A percentile compares a stretch with the other conserved stretches of the same genome.
Evolutionary conservation across 2,888 invertebrate genomes (phyloP).

Genomic region (Osmoderma eremita): DNA sequence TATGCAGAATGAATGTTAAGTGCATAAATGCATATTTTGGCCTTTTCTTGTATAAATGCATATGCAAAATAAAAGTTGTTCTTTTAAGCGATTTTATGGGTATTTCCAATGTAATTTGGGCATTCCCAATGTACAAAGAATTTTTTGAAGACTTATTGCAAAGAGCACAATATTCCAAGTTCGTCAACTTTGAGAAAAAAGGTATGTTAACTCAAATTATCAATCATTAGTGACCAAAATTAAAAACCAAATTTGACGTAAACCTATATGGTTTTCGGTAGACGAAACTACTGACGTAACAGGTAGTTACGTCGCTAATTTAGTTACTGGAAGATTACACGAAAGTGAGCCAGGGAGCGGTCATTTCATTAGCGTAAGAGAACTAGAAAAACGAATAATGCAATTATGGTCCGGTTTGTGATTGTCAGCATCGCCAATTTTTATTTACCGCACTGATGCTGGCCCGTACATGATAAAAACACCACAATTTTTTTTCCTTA

Average conservation of each 20-base stretch:
- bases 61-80: neutral
- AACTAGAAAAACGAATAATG: conserved; percentile 30
- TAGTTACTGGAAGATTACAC: conserved; percentile 14
- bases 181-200: neutral
- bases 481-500: too few relatives aligned
- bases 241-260: conserved; percentile 1
- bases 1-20: neutral
- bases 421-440: too few relatives aligned
- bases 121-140: conserved; percentile 1
- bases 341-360: neutral
- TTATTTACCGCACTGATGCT: too few relatives aligned
- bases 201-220: too few relatives aligned
- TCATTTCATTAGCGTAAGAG: conserved; percentile 14
- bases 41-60: neutral
- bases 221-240: neutral
- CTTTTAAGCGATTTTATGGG: neutral
- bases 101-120: neutral
- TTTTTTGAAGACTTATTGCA: neutral
- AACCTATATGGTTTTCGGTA: conserved; percentile 9
- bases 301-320: conserved; percentile 11
- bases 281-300: neutral
- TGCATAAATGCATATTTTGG: conserved; percentile 2
- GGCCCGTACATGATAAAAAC: too few relatives aligned
- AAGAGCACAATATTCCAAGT: neutral
- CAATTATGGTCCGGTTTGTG: too few relatives aligned